Percentiles rank a stretch among this genome's conserved stretches.
Evolutionary conservation across 2,113 vertebrate genomes (phyloP).

Genomic region (Hypanus sabinus): DNA sequence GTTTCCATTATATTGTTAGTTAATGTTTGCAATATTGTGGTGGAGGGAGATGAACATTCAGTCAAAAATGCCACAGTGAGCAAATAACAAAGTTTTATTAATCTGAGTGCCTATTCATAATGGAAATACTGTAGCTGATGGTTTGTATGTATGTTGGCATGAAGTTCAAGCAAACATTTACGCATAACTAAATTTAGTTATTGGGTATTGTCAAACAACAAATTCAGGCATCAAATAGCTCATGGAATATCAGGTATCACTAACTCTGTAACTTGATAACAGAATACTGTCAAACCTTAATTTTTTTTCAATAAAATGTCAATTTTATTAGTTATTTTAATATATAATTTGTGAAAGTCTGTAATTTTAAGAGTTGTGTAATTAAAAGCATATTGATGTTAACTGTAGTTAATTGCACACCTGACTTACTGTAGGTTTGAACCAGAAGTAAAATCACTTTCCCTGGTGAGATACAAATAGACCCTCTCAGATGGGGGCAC

Average conservation of each 20-base stretch:
- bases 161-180: background rate
- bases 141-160: constrained; percentile 17
- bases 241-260: background rate
- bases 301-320: background rate
- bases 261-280: background rate
- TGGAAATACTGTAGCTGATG: background rate
- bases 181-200: constrained; percentile 8
- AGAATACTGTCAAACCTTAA: background rate
- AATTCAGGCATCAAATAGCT: background rate
- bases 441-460: background rate
- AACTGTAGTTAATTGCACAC: constrained; percentile 12
- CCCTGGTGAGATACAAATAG: background rate
- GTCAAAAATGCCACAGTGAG: background rate
- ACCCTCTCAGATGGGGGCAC: background rate
- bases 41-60: background rate
- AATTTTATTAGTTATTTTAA: constrained; percentile 21
- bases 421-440: background rate
- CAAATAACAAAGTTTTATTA: background rate
- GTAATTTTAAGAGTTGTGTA: background rate
- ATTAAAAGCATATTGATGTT: constrained; percentile 15
- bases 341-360: background rate
- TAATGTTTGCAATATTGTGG: constrained; percentile 17
- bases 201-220: background rate
- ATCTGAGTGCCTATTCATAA: constrained; percentile 26
- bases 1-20: constrained; percentile 13